Evolutionary conservation across 2,113 vertebrate genomes (phyloP).

Genomic region (Nycticryphes semicollaris): DNA sequence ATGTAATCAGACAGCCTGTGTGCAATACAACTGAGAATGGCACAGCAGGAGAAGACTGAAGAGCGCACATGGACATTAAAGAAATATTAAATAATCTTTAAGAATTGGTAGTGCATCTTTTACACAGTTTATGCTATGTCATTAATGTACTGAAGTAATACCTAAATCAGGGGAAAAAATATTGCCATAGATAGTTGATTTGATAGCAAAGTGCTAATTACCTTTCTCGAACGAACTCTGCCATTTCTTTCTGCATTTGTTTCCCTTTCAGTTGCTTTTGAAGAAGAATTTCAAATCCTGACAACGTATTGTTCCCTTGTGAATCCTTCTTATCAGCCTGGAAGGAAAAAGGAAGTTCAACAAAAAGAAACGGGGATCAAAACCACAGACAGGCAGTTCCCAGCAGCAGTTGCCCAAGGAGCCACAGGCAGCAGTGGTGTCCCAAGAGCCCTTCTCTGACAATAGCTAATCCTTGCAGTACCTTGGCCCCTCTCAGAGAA

Average conservation of each 20-base stretch:
- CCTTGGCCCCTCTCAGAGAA: neutral
- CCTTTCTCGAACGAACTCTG: constrained; percentile 96
- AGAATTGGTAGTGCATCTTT: neutral
- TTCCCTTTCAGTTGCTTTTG: constrained; percentile 98
- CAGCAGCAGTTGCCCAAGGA: neutral
- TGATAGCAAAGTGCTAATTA: constrained; percentile 53
- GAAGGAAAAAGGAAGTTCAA: constrained; percentile 36
- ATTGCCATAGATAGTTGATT: neutral
- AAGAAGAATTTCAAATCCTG: constrained; percentile 94
- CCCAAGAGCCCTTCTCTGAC: neutral
- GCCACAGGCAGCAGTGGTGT: neutral
- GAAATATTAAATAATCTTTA: neutral
- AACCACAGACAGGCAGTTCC: neutral
- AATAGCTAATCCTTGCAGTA: neutral
- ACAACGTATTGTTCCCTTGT: constrained; percentile 86
- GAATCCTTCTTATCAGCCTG: constrained; percentile 93
- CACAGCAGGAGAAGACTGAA: neutral
- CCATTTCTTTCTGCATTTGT: constrained; percentile 99
- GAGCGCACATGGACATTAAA: neutral
- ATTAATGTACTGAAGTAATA: neutral
- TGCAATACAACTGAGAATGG: neutral
- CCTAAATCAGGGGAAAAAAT: neutral
- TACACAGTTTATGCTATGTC: neutral
- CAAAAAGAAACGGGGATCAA: neutral
- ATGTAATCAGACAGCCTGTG: neutral